phyloP scores from a whole-genome alignment of 2,113 vertebrate species.

The Pangasianodon hypophthalmus region DNA sequence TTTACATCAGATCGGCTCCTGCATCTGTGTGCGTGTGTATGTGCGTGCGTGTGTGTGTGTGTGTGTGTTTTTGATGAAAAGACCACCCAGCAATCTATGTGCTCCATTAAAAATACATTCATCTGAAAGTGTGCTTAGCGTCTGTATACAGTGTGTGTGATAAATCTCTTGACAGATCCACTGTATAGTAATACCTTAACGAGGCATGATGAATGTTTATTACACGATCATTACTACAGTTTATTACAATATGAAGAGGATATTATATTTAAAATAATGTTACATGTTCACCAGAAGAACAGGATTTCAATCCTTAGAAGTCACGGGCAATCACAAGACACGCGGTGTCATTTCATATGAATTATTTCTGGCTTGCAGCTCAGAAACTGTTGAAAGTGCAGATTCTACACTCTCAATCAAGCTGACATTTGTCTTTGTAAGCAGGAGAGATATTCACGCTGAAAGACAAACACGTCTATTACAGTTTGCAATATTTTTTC shows the following conservation, averaged over 20 bases:
- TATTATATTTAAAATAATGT: neutral
- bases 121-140: neutral
- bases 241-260: too few relatives aligned
- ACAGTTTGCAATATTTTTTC: neutral
- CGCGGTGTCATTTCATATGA: neutral
- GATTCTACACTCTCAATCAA: neutral
- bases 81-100: neutral
- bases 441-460: neutral
- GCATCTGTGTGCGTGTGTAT: neutral
- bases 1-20: slow-evolving; percentile 22
- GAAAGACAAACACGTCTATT: neutral
- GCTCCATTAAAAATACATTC: neutral
- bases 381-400: neutral
- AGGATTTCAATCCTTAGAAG: neutral
- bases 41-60: neutral
- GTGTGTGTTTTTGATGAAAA: neutral
- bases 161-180: neutral
- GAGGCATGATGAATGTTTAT: neutral
- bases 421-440: neutral
- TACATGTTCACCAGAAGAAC: neutral
- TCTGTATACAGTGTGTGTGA: neutral
- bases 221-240: neutral
- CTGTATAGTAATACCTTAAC: neutral
- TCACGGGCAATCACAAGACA: neutral
- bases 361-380: neutral